Base-by-base conservation (phyloP, 2,113 vertebrate genomes). In the Rhagologus leucostigma region DNA sequence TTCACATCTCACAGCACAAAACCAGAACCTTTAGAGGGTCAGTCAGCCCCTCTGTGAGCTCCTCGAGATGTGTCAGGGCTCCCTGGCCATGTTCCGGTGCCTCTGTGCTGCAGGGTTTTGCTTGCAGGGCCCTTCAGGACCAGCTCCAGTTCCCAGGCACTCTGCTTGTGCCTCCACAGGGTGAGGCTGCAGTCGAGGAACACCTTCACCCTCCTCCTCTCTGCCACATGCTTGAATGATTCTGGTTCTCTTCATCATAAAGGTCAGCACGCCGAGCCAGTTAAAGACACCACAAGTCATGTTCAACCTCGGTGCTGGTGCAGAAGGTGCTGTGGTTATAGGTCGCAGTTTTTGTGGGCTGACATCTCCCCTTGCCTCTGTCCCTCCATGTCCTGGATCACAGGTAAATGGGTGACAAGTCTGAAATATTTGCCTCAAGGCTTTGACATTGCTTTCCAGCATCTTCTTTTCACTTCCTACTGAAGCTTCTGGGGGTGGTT, bases 31-130 rank as follows among this genome's bases (percentile, higher is more conserved):
- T 12, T 7, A 11, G 20, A 1, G 3, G 21, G 21, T 35, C 8
- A 59, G 19, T 5, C 30, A 68, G 10, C 7, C n/a, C 24, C 6
- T 60, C 27, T 59, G n/a, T 30, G 53, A 71, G 35, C 33, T 32
- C 17, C 56, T 63, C n/a, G 27, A 14, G 26, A 23, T 3, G 4
- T 24, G 26, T 6, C 4, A 10, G n/a, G 19, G 13, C 50, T 69
- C 26, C 46, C 24, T 16, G 30, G 29, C 26, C 2, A 0, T 2
- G 1, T 24, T 13, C 3, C 3, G 37, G 21, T 9, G 33, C 23
- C 55, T 52, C 29, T 32, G 30, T 50, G 35, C 18, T 55, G 17
- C 33, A n/a, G 14, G 27, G 41, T 12, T 68, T 46, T 20, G 13
- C 17, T 59, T 39, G 26, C 24, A 57, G 27, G 10, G 6, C 30